These are phyloP conservation scores for Eretmocerus hayati DNA, from an alignment of 2,888 invertebrate genomes.

Conservation along the genomic window DNA sequence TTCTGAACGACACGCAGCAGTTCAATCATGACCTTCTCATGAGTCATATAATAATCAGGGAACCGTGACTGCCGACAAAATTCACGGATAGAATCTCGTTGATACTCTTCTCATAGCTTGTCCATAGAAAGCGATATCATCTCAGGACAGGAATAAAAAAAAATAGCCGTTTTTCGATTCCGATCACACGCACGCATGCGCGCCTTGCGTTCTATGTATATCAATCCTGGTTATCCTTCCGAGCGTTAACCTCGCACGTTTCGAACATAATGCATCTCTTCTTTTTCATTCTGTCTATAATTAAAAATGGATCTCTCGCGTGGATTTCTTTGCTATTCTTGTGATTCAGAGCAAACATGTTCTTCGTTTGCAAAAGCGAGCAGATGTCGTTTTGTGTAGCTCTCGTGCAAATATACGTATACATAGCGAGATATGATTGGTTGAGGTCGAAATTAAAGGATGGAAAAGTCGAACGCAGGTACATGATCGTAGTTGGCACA, in stretches of 20 bases:
- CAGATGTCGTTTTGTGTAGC: neutral
- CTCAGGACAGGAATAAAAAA: neutral
- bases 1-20: neutral
- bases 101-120: too few species aligned
- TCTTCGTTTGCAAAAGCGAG: too few species aligned
- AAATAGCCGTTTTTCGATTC: slow-evolving; percentile 15
- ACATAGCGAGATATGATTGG: neutral
- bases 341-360: neutral
- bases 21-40: too few species aligned
- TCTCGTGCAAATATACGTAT: neutral
- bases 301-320: too few species aligned
- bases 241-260: too few species aligned
- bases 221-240: neutral
- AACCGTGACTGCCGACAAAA: slow-evolving; percentile 17
- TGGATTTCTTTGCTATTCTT: neutral
- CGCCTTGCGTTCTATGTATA: neutral
- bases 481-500: neutral
- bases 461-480: neutral
- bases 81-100: slow-evolving; percentile 9
- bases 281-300: too few species aligned
- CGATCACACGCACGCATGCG: neutral
- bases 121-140: neutral
- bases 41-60: too few species aligned
- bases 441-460: neutral
- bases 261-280: neutral